Base-by-base conservation (phyloP, 2,888 invertebrate species). In the Nemoura dubitans region DNA sequence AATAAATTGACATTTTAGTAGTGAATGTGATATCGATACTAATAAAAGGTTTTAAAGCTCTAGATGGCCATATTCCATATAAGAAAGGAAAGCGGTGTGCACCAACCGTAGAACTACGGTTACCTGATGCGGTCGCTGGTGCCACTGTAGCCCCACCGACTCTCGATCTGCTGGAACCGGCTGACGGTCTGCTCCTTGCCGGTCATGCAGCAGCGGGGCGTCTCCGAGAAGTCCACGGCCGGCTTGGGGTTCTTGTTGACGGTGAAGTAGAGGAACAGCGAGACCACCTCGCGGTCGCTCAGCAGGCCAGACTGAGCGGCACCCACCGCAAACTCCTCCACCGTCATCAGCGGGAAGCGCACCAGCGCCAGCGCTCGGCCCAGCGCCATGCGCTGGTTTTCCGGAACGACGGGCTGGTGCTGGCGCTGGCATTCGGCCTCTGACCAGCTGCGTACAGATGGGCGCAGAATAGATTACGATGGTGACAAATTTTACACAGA, bases 131-230 rank as follows among this genome's bases (percentile, higher is more conserved):
- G 92, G 91, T 97, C 97, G 85, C 96, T 95, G 0, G 96, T 96
- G 2, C 97, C 97, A 90, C 95, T 96, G 90, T 97, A 97, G 0
- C 97, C 97, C 97, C 97, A 97, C 87, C 96, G 92, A 30, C 94
- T 95, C 90, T 96, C 96, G 0, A 95, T 95, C 90, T 96, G 95
- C 43, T 95, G 94, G 91, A 97, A 97, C 87, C 95, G 92, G 87
- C 94, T 94, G 30, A 95, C 95, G 0, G 95, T 95, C 89, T 95
- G 93, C 90, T 97, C 96, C 90, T 96, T 96, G 0, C 96, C 96
- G 6, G 95, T 95, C 93, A 96, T 94, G 89, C 95, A 95, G 90
- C 96, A 96, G 28, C 96, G 92, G 0, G 96, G 96, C 26, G 94
- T 93, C 90, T 95, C 93, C 87, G 95, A 92, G 91, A 96, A 97